Evolutionary conservation across 2,797 vertebrate genomes (phyloP), one percentile per base, ranked within the genome.

Genomic region (Leptoclinus maculatus): DNA sequence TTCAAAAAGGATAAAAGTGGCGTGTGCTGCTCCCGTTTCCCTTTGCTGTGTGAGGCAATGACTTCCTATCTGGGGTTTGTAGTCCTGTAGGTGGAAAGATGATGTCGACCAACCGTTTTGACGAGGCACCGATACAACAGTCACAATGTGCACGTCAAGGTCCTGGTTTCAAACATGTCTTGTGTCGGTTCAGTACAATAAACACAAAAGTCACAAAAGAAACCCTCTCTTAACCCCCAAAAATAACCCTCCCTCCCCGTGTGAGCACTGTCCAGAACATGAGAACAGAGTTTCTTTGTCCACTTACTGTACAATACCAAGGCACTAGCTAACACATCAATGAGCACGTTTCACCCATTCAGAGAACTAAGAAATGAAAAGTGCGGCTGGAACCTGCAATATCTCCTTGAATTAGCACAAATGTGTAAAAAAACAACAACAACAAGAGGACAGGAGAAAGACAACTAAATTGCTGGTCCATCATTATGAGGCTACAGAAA

Each of bases 1-100:
- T 71, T 84, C 29, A 4, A 56, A 74, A 83, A 82, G 83, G 62
- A 77, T 86, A 89, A 88, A 91, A 89, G 91, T 94, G 92, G 73
- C 90, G 54, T 81, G 93, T 94, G 92, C 92, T 91, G 90, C 86
- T 89, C 79, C 84, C 65, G 36, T 89, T 91, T 91, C 91, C 90
- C 88, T 87, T 84, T 84, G 77, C 84, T 77, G 11, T 58, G 49
- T 73, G 77, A 91, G 69, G 67, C 67, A 64, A 77, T 67, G 71
- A 83, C 56, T 89, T 86, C 79, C 87, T 85, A 76, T 81, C 78
- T 57, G 83, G 74, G 71, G 67, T 73, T 58, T 78, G 73, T 68
- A 77, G 79, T 83, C 86, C 64, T 7, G 78, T 47, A 59, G 77
- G 49, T 67, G n/a, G 17, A 16, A 57, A 85, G 59, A 78, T 3